Base-by-base conservation (phyloP, 30 jellyfish, hydroid and myxozoan genomes). In the Hydractinia echinata region DNA sequence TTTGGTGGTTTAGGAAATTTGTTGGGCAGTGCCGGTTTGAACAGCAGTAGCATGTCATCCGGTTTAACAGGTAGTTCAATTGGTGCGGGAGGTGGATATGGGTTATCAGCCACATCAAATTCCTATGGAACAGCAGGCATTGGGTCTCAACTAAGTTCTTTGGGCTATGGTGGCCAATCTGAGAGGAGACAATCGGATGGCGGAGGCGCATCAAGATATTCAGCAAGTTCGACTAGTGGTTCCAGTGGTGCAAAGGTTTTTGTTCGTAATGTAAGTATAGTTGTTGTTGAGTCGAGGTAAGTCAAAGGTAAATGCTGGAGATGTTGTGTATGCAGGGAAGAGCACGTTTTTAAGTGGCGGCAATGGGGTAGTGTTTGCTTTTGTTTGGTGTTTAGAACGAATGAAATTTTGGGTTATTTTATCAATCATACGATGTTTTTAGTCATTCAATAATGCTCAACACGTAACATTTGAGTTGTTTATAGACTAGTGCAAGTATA, bases 181-280 rank as follows among this genome's bases (percentile, higher is more conserved):
- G 55, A 51, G 53, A 80, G 88, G 51, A 80, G 88, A 20, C 82
- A 80, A 55, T 61, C 88, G 6, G 60, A 72, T 61, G 54, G 77
- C 51, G 60, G 85, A 44, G 61, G 62, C 20, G 76, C 71, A 67
- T 76, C 78, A 6, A 54, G 82, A 49, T 71, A 60, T 6, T 77
- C 85, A 48, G 14, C 53, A 53, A 66, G 84, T 68, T 69, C 84
- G 61, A 69, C 90, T 61, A 87, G 95, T 50, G 68, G 85, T 80
- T 79, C 86, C 44, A 79, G 87, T 51, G 89, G 87, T 72, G 73
- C 84, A 76, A 92, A 87, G 83, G 96, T 92, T 53, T 92, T 92
- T 86, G 95, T 92, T 5, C 88, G 98, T 76, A 92, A 92, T 72
- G 98, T 92, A 92, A 92, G 98, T 92, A 92, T 79, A 76, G 13